phyloP scores from a whole-genome alignment of 2,797 vertebrate species.

The Sparidentex hasta region DNA sequence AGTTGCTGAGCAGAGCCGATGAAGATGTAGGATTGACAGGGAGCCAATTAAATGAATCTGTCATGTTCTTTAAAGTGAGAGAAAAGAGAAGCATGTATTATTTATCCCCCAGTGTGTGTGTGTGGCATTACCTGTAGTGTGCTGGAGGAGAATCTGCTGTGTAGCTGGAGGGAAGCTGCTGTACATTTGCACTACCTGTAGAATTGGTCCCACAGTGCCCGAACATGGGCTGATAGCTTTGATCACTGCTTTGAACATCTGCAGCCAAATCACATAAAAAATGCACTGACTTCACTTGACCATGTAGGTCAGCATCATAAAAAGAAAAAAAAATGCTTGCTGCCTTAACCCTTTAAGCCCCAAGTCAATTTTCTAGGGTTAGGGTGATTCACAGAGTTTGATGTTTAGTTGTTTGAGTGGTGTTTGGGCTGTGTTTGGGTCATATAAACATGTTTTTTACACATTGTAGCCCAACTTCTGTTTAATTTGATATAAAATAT shows the following conservation, averaged over 20 bases:
- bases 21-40: constrained; percentile 70
- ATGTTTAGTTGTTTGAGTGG: too few species aligned
- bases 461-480: too few species aligned
- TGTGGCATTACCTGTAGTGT: constrained; percentile 13
- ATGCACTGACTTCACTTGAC: neutral
- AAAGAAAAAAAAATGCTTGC: neutral
- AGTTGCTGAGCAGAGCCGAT: constrained; percentile 54
- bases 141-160: constrained; percentile 32
- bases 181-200: constrained; percentile 52
- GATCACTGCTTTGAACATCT: constrained; percentile 18
- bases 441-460: too few species aligned
- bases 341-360: too few species aligned
- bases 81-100: constrained; percentile 57
- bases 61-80: constrained; percentile 62
- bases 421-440: too few species aligned
- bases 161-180: constrained; percentile 35
- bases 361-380: too few species aligned
- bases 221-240: constrained; percentile 37
- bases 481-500: too few species aligned
- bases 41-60: constrained; percentile 68
- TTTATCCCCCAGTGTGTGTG: constrained; percentile 56
- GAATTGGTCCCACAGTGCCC: constrained; percentile 19
- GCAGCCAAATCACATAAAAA: constrained; percentile 2
- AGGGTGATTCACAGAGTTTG: too few species aligned
- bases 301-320: constrained; percentile 3